phyloP scores from a whole-genome alignment of 2,113 vertebrate species.

The Ictalurus furcatus region DNA sequence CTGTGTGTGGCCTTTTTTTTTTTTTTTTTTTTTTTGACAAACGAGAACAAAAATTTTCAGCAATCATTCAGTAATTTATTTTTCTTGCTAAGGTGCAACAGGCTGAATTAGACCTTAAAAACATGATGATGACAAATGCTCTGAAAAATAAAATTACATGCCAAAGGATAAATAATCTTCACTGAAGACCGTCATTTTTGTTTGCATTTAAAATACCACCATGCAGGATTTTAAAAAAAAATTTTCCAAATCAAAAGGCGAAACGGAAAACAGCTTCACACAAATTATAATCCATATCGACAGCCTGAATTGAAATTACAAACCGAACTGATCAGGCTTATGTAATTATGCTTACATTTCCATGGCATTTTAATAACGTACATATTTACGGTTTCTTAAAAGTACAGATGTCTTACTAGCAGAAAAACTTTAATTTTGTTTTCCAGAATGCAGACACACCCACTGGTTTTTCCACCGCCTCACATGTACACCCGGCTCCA shows the following conservation, averaged over 20 bases:
- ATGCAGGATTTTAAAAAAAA: not conserved
- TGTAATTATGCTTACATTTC: not conserved
- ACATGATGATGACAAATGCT: not conserved
- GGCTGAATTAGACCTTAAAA: slow-evolving; percentile 1
- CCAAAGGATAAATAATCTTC: not conserved
- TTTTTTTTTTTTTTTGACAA: slow-evolving; percentile 27
- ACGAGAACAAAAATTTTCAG: not conserved
- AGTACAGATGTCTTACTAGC: not conserved
- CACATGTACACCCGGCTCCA: not conserved
- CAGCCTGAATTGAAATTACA: not conserved
- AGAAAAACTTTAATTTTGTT: not conserved
- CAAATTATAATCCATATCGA: not conserved
- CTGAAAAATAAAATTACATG: too few species aligned
- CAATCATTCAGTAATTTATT: slow-evolving; percentile 6
- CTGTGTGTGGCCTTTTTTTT: slow-evolving; percentile 23
- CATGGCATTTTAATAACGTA: not conserved
- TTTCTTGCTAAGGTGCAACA: not conserved
- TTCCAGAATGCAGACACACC: not conserved
- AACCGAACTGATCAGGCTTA: not conserved
- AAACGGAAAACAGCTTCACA: not conserved
- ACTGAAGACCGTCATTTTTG: not conserved
- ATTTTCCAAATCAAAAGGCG: not conserved
- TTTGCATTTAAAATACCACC: not conserved
- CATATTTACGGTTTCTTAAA: not conserved
- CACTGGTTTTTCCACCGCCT: not conserved